Evolutionary conservation across 2,888 invertebrate genomes (phyloP).

Genomic region (Acheta domesticus): DNA sequence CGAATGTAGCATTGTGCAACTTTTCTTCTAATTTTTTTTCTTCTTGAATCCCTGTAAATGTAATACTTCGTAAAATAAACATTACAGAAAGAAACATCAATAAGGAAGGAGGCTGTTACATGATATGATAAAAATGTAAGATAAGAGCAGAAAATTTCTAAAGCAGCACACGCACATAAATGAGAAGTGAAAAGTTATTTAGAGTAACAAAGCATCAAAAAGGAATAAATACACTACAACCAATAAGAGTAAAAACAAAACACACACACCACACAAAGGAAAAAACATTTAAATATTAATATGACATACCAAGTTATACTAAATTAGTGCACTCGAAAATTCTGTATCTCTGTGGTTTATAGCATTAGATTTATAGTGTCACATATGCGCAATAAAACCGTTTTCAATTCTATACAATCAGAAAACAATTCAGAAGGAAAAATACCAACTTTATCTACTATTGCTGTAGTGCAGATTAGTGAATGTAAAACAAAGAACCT

Average conservation of each 20-base stretch:
- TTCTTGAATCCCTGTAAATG: no score
- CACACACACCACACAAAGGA: constrained; percentile 22
- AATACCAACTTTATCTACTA: constrained; percentile 31
- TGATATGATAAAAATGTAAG: no score
- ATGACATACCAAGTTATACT: not conserved
- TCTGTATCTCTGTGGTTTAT: not conserved
- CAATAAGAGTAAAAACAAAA: constrained; percentile 1
- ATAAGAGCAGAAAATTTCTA: no score
- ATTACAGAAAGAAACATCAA: no score
- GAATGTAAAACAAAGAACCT: constrained; percentile 28
- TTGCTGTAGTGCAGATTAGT: constrained; percentile 35
- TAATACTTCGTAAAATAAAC: no score
- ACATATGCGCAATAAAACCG: not conserved
- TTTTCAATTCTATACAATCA: constrained; percentile 1
- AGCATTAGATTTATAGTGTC: not conserved
- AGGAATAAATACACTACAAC: not conserved
- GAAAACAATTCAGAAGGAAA: constrained; percentile 30
- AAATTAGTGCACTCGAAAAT: not conserved
- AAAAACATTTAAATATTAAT: constrained; percentile 23
- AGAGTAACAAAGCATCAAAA: not conserved
- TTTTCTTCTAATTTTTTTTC: no score
- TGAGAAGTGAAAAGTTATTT: no score
- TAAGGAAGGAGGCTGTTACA: no score
- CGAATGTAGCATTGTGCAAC: no score
- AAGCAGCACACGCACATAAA: no score